phyloP scores from a whole-genome alignment of 2,888 invertebrate species.

The Protonemura montana region DNA sequence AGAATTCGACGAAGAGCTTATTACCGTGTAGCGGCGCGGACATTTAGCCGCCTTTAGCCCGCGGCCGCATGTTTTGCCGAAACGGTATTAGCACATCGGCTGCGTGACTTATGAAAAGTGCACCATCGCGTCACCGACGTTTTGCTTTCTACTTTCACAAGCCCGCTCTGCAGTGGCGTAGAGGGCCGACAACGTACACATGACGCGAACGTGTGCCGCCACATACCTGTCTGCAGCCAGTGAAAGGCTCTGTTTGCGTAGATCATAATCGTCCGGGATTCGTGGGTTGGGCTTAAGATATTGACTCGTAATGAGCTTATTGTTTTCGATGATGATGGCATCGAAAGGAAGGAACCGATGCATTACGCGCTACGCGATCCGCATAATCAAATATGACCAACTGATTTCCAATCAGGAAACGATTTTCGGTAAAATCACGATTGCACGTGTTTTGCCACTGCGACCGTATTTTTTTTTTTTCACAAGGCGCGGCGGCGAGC shows the following conservation, averaged over 20 bases:
- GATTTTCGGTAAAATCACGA: background rate
- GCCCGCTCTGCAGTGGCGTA: background rate
- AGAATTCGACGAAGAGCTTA: background rate
- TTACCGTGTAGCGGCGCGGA: background rate
- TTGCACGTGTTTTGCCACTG: background rate
- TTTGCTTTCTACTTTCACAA: background rate
- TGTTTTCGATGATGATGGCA: background rate
- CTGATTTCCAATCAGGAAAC: background rate
- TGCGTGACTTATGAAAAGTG: background rate
- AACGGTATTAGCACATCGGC: background rate
- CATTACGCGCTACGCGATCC: background rate
- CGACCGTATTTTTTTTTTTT: background rate
- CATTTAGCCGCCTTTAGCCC: background rate
- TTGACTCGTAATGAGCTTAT: background rate
- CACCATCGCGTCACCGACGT: background rate
- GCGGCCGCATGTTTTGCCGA: background rate
- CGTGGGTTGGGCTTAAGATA: background rate
- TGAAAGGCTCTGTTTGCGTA: background rate
- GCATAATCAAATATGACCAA: background rate
- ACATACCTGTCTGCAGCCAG: background rate
- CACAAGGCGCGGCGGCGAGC: background rate
- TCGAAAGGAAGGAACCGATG: background rate
- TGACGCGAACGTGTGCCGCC: background rate
- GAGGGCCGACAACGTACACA: background rate
- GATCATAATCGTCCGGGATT: background rate